Percentiles rank a stretch among this genome's conserved stretches.
Evolutionary conservation across 1,140 invertebrate genomes (phyloP).

Genomic region (Halictus rubicundus): DNA sequence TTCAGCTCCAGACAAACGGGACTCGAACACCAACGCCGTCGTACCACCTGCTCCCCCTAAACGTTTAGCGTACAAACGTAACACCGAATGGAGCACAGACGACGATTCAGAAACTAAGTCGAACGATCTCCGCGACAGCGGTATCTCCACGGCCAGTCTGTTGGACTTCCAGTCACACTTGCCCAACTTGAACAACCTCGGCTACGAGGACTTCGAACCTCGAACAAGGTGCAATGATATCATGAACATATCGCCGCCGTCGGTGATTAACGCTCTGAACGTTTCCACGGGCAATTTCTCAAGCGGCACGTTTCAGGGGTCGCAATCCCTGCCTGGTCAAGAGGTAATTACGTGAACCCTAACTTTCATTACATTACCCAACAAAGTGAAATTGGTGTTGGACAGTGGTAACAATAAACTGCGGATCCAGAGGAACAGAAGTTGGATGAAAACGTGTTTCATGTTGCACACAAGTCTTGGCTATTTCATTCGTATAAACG

Average conservation of each 20-base stretch:
- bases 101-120: constrained; percentile 73
- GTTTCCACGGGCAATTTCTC: constrained; percentile 73
- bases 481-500: too few relatives aligned
- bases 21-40: constrained; percentile 71
- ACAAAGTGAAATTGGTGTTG: too few relatives aligned
- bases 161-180: constrained; percentile 78
- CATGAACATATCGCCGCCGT: constrained; percentile 79
- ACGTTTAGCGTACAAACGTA: constrained; percentile 81
- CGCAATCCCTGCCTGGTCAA: constrained; percentile 75
- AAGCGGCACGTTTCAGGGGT: constrained; percentile 75
- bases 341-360: constrained; percentile 64
- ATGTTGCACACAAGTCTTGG: too few relatives aligned
- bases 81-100: constrained; percentile 76
- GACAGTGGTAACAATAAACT: too few relatives aligned
- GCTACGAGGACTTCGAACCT: constrained; percentile 83
- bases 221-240: constrained; percentile 76
- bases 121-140: constrained; percentile 81
- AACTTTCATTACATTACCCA: too few relatives aligned
- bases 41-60: constrained; percentile 84
- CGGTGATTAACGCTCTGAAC: constrained; percentile 75
- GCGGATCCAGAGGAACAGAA: too few relatives aligned
- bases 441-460: too few relatives aligned
- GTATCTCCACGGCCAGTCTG: constrained; percentile 81
- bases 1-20: constrained; percentile 82
- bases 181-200: constrained; percentile 82